These are phyloP conservation scores for Drosophila sucinea DNA, from an alignment of 1,140 invertebrate species.

Conservation along the genomic window DNA sequence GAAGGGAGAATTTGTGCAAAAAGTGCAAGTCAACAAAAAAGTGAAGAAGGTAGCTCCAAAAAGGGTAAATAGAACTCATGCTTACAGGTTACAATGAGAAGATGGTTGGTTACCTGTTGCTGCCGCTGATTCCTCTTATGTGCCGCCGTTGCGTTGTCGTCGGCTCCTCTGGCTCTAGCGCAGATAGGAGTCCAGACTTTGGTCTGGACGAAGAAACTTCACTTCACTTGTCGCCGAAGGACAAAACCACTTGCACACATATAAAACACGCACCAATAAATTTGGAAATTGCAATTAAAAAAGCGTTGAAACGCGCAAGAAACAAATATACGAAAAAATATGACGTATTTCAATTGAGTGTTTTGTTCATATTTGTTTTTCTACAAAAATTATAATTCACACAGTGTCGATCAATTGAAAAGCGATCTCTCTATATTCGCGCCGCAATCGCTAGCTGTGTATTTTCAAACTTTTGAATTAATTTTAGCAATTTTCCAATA, in stretches of 20 bases:
- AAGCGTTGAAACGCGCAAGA: constrained; percentile 15
- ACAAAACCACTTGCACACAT: background rate
- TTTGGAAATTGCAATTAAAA: constrained; percentile 27
- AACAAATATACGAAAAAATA: constrained; percentile 20
- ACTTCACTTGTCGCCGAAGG: background rate
- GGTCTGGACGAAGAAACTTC: background rate
- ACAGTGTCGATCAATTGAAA: constrained; percentile 10
- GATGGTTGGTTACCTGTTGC: constrained; percentile 57
- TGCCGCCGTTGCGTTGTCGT: constrained; percentile 18
- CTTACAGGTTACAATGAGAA: constrained; percentile 30
- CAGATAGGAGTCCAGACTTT: background rate
- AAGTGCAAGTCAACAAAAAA: constrained; percentile 40
- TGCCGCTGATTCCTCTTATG: constrained; percentile 17
- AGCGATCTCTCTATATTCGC: constrained; percentile 17
- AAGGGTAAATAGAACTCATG: constrained; percentile 22
- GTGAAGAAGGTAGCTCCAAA: background rate
- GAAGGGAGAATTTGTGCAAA: constrained; percentile 30
- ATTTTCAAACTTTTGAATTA: background rate
- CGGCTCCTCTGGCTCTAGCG: too few relatives aligned
- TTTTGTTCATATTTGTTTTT: constrained; percentile 29
- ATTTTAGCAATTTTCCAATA: background rate
- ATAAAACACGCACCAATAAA: background rate
- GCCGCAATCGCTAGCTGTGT: constrained; percentile 18
- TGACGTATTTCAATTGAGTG: constrained; percentile 60
- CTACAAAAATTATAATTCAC: background rate